Percentiles rank a stretch among this genome's conserved stretches.
Evolutionary conservation across 2,113 vertebrate species (phyloP).

Genomic region (Syngnathoides biaculeatus): DNA sequence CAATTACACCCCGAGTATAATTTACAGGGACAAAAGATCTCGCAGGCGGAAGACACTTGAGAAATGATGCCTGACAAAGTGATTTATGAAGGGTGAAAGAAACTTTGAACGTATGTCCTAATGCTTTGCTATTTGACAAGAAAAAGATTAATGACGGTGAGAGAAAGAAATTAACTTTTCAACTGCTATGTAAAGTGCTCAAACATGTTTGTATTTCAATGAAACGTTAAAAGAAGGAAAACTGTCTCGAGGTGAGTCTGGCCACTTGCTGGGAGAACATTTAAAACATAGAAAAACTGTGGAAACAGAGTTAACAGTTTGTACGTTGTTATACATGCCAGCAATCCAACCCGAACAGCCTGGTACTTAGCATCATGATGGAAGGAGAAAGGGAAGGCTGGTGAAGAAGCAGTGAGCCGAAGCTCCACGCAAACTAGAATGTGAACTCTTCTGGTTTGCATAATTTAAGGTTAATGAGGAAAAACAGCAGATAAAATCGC

Average conservation of each 20-base stretch:
- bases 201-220: not conserved
- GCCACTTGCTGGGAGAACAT: too few species aligned
- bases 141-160: not conserved
- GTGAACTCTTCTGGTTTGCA: slow-evolving; percentile 66
- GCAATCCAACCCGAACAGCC: not conserved
- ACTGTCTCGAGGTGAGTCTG: too few species aligned
- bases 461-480: slow-evolving; percentile 78
- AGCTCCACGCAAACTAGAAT: slow-evolving; percentile 46
- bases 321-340: not conserved
- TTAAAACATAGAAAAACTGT: too few species aligned
- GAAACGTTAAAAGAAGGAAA: not conserved
- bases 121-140: not conserved
- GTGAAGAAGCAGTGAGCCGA: slow-evolving; percentile 7
- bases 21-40: not conserved
- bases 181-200: not conserved
- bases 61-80: not conserved
- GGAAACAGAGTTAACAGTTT: not conserved
- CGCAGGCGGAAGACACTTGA: not conserved
- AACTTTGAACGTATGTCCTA: not conserved
- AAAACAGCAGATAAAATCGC: slow-evolving; percentile 64
- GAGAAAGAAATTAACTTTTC: not conserved
- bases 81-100: not conserved
- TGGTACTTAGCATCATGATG: slow-evolving; percentile 16
- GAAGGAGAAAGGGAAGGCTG: not conserved
- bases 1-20: not conserved